A percentile compares a stretch with the other conserved stretches of the same genome.
Conservation (phyloP, 2,113 vertebrate species). For the Callionymus lyra region DNA sequence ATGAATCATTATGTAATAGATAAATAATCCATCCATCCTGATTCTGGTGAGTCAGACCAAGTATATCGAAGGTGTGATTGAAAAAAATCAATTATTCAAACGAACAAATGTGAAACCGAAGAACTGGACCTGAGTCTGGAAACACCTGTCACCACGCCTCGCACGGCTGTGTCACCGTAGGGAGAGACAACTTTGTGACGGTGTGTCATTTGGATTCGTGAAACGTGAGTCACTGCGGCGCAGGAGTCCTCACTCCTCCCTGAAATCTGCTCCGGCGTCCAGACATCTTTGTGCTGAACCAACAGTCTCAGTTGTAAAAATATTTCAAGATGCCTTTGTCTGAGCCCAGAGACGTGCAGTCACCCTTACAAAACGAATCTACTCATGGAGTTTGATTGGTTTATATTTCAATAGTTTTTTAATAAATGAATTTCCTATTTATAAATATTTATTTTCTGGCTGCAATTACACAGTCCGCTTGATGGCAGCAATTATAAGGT, state of each 20-base stretch:
- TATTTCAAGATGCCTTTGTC: conserved; percentile 3
- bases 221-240: conserved; percentile 29
- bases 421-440: no score
- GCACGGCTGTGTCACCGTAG: conserved; percentile 17
- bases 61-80: conserved; percentile 16
- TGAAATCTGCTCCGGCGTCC: conserved; percentile 5
- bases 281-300: conserved; percentile 1
- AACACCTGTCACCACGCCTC: conserved; percentile 49
- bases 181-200: conserved; percentile 24
- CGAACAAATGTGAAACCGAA: conserved; percentile 46
- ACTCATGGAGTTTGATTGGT: no score
- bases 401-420: no score
- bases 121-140: conserved; percentile 25
- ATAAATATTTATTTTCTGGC: no score
- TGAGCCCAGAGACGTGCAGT: neutral
- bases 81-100: conserved; percentile 42
- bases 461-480: no score
- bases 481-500: no score
- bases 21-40: no score
- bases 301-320: neutral
- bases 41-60: conserved; percentile 11
- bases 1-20: no score
- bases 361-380: no score
- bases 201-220: conserved; percentile 34
- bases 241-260: neutral